These are phyloP conservation scores for Gymnosoma rotundatum DNA, from an alignment of 2,888 invertebrate species.

Conservation along the genomic window DNA sequence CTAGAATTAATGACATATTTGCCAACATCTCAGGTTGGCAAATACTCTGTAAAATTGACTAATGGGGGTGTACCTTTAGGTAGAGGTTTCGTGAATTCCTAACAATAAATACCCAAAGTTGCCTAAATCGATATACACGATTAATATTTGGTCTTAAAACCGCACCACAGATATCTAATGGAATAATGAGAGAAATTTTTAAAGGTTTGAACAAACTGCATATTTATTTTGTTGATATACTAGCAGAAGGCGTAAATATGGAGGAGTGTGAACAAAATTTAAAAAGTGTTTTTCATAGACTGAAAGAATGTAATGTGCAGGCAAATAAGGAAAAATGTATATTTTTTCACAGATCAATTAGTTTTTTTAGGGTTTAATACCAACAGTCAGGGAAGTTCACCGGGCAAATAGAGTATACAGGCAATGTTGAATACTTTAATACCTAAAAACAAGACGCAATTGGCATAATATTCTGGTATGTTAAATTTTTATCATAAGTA, in stretches of 20 bases:
- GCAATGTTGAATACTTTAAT: slow-evolving; percentile 26
- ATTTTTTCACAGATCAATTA: slow-evolving; percentile 21
- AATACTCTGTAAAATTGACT: slow-evolving; percentile 51
- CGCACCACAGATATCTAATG: neutral
- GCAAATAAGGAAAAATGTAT: slow-evolving; percentile 20
- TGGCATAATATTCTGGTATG: slow-evolving; percentile 39
- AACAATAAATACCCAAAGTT: slow-evolving; percentile 57
- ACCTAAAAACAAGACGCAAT: slow-evolving; percentile 19
- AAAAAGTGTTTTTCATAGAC: neutral
- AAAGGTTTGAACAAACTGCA: slow-evolving; percentile 38
- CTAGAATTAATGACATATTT: no score
- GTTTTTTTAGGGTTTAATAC: slow-evolving; percentile 22
- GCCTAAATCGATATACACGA: slow-evolving; percentile 45
- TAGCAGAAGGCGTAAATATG: neutral
- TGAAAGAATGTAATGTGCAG: neutral
- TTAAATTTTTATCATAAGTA: slow-evolving; percentile 27
- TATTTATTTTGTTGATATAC: slow-evolving; percentile 45
- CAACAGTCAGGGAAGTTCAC: neutral
- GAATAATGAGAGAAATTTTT: slow-evolving; percentile 11
- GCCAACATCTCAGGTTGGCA: no score
- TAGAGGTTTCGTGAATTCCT: slow-evolving; percentile 5
- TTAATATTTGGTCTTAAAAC: slow-evolving; percentile 14
- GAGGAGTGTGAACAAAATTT: slow-evolving; percentile 24
- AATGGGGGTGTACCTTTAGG: slow-evolving; percentile 9
- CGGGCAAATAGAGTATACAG: slow-evolving; percentile 1